Evolutionary conservation across 2,888 invertebrate species (phyloP), one percentile per base, ranked within the genome.

Genomic region (Noctua comes): DNA sequence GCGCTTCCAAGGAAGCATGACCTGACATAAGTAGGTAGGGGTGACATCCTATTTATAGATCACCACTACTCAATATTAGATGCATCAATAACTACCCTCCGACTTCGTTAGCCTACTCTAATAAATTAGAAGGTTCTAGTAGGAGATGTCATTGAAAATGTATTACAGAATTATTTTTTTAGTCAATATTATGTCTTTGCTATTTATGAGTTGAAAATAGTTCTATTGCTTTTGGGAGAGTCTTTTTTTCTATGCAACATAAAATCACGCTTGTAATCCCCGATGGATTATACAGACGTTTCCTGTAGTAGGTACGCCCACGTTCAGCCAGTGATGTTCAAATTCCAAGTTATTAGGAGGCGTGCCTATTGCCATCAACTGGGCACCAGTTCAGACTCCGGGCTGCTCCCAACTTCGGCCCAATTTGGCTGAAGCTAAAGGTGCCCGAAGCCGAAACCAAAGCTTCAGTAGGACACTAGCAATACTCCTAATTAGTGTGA

Each of bases 31-130:
- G 40, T 27, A 68, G 21, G 6, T 18, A 40, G 51, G 73, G 84
- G 82, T 64, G 80, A n/a, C 43, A 36, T 51, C 13, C 74, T 84
- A 80, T 83, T 59, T 84, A 76, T 80, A 80, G 48, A 46, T 13
- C 27, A 66, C 40, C 77, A 81, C 76, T 69, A 76, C 54, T 81
- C 43, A 36, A 70, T 68, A 82, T 85, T 85, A 68, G 43, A 71
- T 73, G 82, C 85, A 77, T 77, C 77, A 36, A 57, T 59, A 69
- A 54, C 11, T 69, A 73, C 31, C 13, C 27, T 36, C 46, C 46
- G n/a, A 21, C 21, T 48, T 59, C 40, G n/a, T 46, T 43, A 54
- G 31, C 24, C 4, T 70, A 85, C 85, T 84, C 27, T 73, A 85
- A 59, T 77, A 82, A 77, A 84, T 85, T 82, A 69, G 43, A 57